Percentiles rank a stretch among this genome's conserved stretches.
Conservation (phyloP, 2,113 vertebrate genomes). For the Balaeniceps rex region DNA sequence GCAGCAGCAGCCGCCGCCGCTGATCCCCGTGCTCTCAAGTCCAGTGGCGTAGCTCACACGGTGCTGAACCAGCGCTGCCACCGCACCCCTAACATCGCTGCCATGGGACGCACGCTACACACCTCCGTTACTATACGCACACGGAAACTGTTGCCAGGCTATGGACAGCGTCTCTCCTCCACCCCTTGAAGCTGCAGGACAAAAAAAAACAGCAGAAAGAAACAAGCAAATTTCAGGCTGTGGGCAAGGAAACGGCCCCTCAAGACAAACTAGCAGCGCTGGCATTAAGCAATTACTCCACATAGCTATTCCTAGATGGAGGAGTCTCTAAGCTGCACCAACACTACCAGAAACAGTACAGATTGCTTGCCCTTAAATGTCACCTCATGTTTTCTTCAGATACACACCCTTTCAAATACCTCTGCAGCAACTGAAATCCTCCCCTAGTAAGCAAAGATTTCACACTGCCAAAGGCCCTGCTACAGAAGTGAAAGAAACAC, state of each 20-base stretch:
- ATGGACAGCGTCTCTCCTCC: neutral
- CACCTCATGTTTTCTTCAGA: neutral
- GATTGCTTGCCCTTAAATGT: neutral
- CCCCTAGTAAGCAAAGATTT: neutral
- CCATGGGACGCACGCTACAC: neutral
- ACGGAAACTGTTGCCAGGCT: constrained; percentile 41
- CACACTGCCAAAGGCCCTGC: neutral
- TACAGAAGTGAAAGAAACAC: neutral
- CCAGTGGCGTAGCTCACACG: neutral
- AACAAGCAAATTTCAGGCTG: neutral
- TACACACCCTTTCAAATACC: neutral
- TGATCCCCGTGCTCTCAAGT: neutral
- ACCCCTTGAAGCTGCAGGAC: neutral
- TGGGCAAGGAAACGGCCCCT: neutral
- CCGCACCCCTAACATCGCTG: neutral
- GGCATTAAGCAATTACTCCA: neutral
- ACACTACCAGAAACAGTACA: neutral
- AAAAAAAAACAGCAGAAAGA: neutral
- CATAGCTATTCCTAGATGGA: neutral
- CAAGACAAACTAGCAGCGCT: neutral
- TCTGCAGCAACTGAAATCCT: neutral
- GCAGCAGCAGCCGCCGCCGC: neutral
- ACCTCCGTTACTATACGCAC: neutral
- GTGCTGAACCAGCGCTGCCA: neutral
- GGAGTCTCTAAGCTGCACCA: neutral